Percentiles rank a stretch among this genome's conserved stretches.
Evolutionary conservation across 2,113 vertebrate genomes (phyloP).

Genomic region (sheep (Ovis aries)): ARS-UI_Ramb_v3.0 NC_056060.1:42052001-42052500

Average conservation of each 20-base stretch:
- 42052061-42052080: not conserved
- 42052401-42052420: not conserved
- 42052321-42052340: no score
- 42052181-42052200: no score
- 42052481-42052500: not conserved
- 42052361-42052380: not conserved
- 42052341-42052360: no score
- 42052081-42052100: not conserved
- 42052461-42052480: constrained; percentile 16
- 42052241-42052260: no score
- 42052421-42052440: not conserved
- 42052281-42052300: no score
- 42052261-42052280: no score
- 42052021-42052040: not conserved
- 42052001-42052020: not conserved
- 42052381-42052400: not conserved
- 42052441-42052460: not conserved
- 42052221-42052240: no score
- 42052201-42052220: no score
- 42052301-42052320: no score
- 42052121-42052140: no score
- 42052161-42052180: no score
- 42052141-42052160: no score
- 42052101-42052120: not conserved
- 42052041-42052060: not conserved